These are phyloP conservation scores for Leptarthrus brevirostris DNA, from an alignment of 2,888 invertebrate species.

Conservation along the genomic window DNA sequence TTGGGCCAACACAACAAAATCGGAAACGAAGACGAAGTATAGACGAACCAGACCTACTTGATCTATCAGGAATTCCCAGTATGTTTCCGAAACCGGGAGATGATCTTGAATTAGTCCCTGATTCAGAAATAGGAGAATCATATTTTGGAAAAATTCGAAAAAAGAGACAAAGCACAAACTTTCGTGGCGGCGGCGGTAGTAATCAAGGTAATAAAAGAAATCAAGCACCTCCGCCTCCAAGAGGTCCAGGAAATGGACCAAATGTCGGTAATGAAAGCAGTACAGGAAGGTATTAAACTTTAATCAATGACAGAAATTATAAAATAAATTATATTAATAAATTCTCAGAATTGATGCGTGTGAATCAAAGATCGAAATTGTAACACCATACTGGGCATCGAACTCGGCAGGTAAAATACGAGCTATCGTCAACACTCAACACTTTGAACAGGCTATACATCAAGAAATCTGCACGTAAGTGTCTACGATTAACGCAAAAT, in stretches of 20 bases:
- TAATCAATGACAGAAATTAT: background rate
- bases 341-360: conserved; percentile 82
- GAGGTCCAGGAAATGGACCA: conserved; percentile 42
- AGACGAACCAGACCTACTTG: conserved; percentile 64
- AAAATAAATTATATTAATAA: background rate
- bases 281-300: conserved; percentile 60
- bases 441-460: conserved; percentile 94
- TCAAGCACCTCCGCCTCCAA: conserved; percentile 16
- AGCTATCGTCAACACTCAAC: conserved; percentile 93
- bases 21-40: conserved; percentile 64
- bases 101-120: conserved; percentile 64
- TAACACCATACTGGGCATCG: conserved; percentile 94
- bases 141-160: conserved; percentile 71
- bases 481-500: too few species aligned
- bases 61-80: conserved; percentile 71
- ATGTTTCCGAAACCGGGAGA: conserved; percentile 65
- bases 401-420: conserved; percentile 92
- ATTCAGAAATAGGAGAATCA: conserved; percentile 67
- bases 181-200: conserved; percentile 66
- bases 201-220: conserved; percentile 67
- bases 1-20: conserved; percentile 68
- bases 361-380: conserved; percentile 91
- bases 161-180: conserved; percentile 68
- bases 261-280: conserved; percentile 51
- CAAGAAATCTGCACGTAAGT: conserved; percentile 94